phyloP scores from a whole-genome alignment of 2,888 invertebrate species.

The Melangyna quadrimaculata region DNA sequence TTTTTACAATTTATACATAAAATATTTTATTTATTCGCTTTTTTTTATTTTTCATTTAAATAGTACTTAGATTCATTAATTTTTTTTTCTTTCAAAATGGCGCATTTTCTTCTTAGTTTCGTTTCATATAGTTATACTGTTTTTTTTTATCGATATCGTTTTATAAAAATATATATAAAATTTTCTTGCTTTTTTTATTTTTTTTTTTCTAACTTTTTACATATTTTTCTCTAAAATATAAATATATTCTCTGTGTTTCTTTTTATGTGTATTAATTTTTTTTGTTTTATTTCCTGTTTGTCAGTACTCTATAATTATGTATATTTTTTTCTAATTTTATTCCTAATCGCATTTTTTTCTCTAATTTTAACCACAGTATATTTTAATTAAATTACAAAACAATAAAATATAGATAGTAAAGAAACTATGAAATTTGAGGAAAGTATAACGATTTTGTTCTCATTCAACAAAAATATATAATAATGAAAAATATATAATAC shows the following conservation, averaged over 20 bases:
- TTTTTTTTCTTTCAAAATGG: constrained; percentile 57
- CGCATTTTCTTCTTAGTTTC: constrained; percentile 45
- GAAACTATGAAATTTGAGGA: constrained; percentile 23
- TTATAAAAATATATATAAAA: constrained; percentile 71
- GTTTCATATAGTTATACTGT: constrained; percentile 27
- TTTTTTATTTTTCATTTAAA: constrained; percentile 44
- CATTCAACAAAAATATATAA: constrained; percentile 47
- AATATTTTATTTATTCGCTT: constrained; percentile 60
- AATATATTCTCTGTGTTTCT: constrained; percentile 61
- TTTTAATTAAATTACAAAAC: constrained; percentile 15
- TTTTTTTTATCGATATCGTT: constrained; percentile 52
- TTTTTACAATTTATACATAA: constrained; percentile 73
- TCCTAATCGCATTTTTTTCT: constrained; percentile 32
- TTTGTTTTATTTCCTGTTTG: constrained; percentile 12
- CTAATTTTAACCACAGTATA: constrained; percentile 36
- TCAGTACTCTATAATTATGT: constrained; percentile 40
- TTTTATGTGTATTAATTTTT: constrained; percentile 18
- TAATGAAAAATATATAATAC: constrained; percentile 45
- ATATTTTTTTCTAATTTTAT: constrained; percentile 50
- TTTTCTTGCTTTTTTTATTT: constrained; percentile 41
- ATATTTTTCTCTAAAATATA: constrained; percentile 58
- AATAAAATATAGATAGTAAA: constrained; percentile 11
- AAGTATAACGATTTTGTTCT: constrained; percentile 40
- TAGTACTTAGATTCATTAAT: constrained; percentile 42
- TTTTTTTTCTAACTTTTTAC: constrained; percentile 58